phyloP scores from a whole-genome alignment of 2,888 invertebrate species.

The Theretra japonica region DNA sequence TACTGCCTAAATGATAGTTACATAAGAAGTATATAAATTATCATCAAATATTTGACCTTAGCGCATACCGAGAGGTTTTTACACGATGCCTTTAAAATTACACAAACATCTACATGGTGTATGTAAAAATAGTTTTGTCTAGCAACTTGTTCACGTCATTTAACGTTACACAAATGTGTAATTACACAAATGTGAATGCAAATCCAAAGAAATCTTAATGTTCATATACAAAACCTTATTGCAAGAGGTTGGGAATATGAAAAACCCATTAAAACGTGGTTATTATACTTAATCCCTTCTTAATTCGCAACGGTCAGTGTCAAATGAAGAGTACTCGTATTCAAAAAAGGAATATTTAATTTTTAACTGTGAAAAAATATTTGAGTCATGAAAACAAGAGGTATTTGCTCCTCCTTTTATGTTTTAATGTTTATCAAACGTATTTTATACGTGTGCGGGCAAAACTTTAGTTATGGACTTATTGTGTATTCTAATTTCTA shows the following conservation, averaged over 20 bases:
- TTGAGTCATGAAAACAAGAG: no score
- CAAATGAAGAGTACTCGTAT: background rate
- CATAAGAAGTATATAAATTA: constrained; percentile 1
- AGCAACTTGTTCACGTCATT: background rate
- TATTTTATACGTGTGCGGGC: no score
- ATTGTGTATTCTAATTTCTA: no score
- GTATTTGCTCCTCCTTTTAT: no score
- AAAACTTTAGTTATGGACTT: no score
- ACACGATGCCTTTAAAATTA: background rate
- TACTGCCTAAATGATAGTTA: background rate
- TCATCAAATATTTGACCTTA: constrained; percentile 6
- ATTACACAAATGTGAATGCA: background rate
- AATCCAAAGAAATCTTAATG: background rate
- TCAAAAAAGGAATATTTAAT: background rate
- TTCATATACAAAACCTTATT: background rate
- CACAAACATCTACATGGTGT: background rate
- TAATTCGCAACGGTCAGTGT: background rate
- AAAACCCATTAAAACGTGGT: background rate
- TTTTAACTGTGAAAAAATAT: no score
- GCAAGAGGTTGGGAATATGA: background rate
- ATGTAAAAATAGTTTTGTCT: background rate
- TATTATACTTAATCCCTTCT: background rate
- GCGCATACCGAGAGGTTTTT: background rate
- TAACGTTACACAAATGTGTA: background rate
- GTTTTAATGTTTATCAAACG: no score